A percentile compares a stretch with the other conserved stretches of the same genome.
These are phyloP conservation scores for Maconellicoccus hirsutus DNA, from an alignment of 1,140 invertebrate species.

Conservation along the genomic window DNA sequence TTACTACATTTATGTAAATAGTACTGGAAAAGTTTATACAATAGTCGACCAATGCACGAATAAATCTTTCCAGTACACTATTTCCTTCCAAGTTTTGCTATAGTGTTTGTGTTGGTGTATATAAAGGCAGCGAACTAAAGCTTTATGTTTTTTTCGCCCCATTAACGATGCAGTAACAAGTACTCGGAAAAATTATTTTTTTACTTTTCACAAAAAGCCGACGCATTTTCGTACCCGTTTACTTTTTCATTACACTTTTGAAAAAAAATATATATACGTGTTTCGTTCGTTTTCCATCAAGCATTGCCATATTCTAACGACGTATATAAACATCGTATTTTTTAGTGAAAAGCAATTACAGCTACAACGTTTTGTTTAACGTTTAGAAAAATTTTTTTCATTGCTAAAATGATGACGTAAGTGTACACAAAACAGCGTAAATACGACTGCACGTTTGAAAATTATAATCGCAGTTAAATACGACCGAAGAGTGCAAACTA, in stretches of 20 bases:
- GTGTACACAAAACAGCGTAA: not conserved
- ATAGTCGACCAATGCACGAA: not conserved
- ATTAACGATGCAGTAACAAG: constrained; percentile 8
- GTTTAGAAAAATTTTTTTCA: not conserved
- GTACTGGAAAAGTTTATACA: not conserved
- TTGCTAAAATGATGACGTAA: not conserved
- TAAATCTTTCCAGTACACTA: not conserved
- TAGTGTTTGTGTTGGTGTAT: not conserved
- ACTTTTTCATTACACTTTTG: not conserved
- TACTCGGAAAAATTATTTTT: constrained; percentile 8
- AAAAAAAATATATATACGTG: not conserved
- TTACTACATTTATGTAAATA: not conserved
- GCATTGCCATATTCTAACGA: not conserved
- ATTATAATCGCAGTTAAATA: not conserved
- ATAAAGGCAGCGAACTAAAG: not conserved
- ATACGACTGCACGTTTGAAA: not conserved
- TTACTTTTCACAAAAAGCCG: not conserved
- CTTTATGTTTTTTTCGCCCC: constrained; percentile 7
- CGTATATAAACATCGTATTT: constrained; percentile 9
- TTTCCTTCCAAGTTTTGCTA: not conserved
- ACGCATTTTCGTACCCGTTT: not conserved
- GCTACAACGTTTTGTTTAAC: constrained; percentile 3
- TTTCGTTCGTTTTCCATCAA: not conserved
- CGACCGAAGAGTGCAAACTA: not conserved
- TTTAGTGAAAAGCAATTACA: not conserved